Conservation (phyloP, 2,797 vertebrate species). For the Alauda arvensis region DNA sequence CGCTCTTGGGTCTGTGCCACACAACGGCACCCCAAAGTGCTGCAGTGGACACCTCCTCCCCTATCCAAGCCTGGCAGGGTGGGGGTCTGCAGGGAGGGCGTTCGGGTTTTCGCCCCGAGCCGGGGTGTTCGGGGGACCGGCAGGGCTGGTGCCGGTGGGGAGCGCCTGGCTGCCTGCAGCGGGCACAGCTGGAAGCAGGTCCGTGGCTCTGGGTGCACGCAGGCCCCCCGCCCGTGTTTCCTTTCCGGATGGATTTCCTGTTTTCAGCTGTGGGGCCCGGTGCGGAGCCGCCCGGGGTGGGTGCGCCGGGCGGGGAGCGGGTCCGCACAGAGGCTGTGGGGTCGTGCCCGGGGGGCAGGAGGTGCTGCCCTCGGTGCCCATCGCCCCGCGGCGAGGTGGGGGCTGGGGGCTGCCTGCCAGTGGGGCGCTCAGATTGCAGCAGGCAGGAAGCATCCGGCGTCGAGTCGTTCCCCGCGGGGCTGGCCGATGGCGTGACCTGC, state of each 20-base stretch:
- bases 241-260: slow-evolving; percentile 66
- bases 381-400: accelerated
- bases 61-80: no score
- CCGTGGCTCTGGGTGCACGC: neutral
- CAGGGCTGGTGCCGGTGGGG: neutral
- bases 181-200: slow-evolving; percentile 15
- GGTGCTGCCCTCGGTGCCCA: accelerated
- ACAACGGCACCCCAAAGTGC: neutral
- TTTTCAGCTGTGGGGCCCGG: slow-evolving; percentile 42
- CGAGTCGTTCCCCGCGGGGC: neutral
- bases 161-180: neutral
- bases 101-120: accelerated
- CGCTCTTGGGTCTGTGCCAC: accelerated
- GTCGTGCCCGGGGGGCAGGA: neutral
- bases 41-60: neutral
- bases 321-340: neutral
- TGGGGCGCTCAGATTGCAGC: neutral
- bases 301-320: neutral
- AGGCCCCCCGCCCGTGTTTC: slow-evolving; percentile 48
- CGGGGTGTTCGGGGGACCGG: accelerated
- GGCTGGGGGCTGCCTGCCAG: neutral
- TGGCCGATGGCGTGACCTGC: neutral
- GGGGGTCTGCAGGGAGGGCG: neutral
- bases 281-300: slow-evolving; percentile 8
- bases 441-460: neutral